These are phyloP conservation scores for Aspidiotus destructor DNA, from an alignment of 2,888 invertebrate species.

Conservation along the genomic window DNA sequence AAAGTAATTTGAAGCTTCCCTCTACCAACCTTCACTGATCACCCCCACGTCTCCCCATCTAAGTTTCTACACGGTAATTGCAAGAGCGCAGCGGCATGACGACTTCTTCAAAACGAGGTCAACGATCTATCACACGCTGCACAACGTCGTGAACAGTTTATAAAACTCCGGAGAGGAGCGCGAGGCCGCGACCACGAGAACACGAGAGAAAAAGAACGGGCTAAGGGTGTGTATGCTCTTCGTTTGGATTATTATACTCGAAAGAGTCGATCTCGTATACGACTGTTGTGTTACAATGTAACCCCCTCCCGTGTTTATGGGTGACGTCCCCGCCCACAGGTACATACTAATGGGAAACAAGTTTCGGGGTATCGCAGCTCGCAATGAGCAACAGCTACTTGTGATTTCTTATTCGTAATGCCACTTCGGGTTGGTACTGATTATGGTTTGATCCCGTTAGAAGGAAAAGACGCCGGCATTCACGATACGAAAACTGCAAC, in stretches of 20 bases:
- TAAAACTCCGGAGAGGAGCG: conserved; percentile 13
- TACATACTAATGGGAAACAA: not conserved
- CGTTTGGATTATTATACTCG: conserved; percentile 21
- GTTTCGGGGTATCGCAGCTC: not conserved
- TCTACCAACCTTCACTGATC: conserved; percentile 22
- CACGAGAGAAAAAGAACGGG: conserved; percentile 23
- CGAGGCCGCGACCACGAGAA: no score
- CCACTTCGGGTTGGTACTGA: conserved; percentile 1
- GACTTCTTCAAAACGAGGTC: conserved; percentile 29
- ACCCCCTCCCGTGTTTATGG: conserved; percentile 26
- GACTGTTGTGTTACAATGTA: conserved; percentile 9
- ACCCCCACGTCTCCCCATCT: conserved; percentile 18
- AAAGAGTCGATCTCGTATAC: conserved; percentile 10
- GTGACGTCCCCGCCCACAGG: conserved; percentile 27
- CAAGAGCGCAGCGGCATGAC: conserved; percentile 28
- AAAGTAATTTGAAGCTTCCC: conserved; percentile 26
- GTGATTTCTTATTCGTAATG: not conserved
- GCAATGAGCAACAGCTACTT: not conserved
- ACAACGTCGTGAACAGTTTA: conserved; percentile 8
- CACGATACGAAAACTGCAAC: no score
- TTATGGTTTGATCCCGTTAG: no score
- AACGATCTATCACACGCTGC: conserved; percentile 29
- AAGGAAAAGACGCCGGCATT: no score
- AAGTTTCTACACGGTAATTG: conserved; percentile 12
- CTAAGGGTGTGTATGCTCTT: conserved; percentile 28